A percentile compares a stretch with the other conserved stretches of the same genome.
Evolutionary conservation across 2,113 vertebrate species (phyloP).

Genomic region (Dissostichus mawsoni): DNA sequence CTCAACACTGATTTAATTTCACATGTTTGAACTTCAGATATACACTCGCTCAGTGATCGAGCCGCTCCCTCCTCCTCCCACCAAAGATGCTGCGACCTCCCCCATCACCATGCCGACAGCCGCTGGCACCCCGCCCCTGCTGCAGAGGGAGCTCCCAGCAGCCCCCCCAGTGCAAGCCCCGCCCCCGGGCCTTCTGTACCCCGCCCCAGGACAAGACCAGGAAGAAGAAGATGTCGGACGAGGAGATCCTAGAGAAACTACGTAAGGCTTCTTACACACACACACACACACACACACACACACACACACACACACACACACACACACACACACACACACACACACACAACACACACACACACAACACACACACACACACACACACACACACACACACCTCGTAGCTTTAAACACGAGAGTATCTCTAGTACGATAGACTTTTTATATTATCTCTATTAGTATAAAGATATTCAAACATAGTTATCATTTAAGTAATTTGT

Average conservation of each 20-base stretch:
- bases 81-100: slow-evolving; percentile 92
- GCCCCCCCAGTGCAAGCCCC: slow-evolving; percentile 68
- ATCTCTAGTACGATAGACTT: too few species aligned
- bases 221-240: slow-evolving; percentile 99
- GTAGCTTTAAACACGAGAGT: too few species aligned
- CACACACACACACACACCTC: too few species aligned
- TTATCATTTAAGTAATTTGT: too few species aligned
- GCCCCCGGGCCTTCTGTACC: slow-evolving; percentile 82
- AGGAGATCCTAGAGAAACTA: slow-evolving; percentile 97
- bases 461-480: too few species aligned
- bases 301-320: too few species aligned
- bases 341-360: too few species aligned
- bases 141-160: slow-evolving; percentile 78
- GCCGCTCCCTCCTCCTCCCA: slow-evolving; percentile 88
- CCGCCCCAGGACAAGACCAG: slow-evolving; percentile 89
- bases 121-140: slow-evolving; percentile 45
- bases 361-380: too few species aligned
- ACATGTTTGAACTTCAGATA: slow-evolving; percentile 81
- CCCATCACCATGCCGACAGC: slow-evolving; percentile 85
- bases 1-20: too few species aligned
- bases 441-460: too few species aligned
- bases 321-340: too few species aligned
- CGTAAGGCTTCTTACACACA: slow-evolving; percentile 80
- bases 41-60: slow-evolving; percentile 97
- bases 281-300: too few species aligned